Evolutionary conservation across 2,797 vertebrate genomes (phyloP).

Genomic region (Coregonus sp.): DNA sequence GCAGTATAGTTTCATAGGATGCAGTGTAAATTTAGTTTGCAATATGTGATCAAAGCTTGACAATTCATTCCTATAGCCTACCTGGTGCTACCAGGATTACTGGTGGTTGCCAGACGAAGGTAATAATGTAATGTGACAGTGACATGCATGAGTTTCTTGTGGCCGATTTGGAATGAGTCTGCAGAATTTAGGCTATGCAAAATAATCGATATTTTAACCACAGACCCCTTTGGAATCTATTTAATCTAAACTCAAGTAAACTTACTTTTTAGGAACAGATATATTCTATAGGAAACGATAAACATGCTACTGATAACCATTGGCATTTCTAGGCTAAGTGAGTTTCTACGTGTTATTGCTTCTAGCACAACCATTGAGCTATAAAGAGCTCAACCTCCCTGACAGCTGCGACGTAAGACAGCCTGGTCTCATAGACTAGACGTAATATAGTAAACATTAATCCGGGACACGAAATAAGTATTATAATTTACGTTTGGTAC

Average conservation of each 20-base stretch:
- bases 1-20: not conserved
- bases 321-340: not conserved
- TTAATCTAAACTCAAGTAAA: not conserved
- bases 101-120: not conserved
- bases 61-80: not conserved
- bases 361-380: not conserved
- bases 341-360: not conserved
- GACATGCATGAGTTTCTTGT: not conserved
- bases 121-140: not conserved
- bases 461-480: too few species aligned
- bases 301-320: not conserved
- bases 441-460: too few species aligned
- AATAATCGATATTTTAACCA: not conserved
- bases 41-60: not conserved
- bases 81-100: not conserved
- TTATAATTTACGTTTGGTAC: too few species aligned
- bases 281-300: not conserved
- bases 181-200: not conserved
- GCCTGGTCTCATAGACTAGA: too few species aligned
- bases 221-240: not conserved
- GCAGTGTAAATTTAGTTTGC: not conserved
- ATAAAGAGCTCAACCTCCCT: constrained; percentile 3
- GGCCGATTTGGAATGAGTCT: not conserved
- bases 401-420: constrained; percentile 34
- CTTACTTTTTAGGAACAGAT: not conserved